Percentiles rank a stretch among this genome's conserved stretches.
Conservation (phyloP, 1,140 invertebrate genomes). For the Halyomorpha halys region DNA sequence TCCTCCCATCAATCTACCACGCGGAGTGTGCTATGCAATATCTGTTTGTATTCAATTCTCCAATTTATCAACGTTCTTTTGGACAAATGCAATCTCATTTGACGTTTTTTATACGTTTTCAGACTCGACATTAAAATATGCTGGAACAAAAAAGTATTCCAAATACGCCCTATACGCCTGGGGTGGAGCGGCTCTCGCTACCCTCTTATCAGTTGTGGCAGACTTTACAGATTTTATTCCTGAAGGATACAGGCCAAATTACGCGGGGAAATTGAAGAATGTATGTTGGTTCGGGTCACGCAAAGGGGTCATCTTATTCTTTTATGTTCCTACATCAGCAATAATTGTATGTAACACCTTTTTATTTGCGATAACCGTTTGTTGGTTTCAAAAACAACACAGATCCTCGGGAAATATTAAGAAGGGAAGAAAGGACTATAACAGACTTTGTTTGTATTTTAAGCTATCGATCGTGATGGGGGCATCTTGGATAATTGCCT, state of each 20-base stretch:
- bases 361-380: slow-evolving; percentile 37
- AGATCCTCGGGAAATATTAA: slow-evolving; percentile 23
- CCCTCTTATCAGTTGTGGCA: not conserved
- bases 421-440: slow-evolving; percentile 29
- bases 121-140: slow-evolving; percentile 35
- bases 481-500: slow-evolving; percentile 41
- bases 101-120: slow-evolving; percentile 26
- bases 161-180: slow-evolving; percentile 29
- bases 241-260: slow-evolving; percentile 25
- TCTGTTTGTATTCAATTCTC: slow-evolving; percentile 29
- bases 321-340: slow-evolving; percentile 36
- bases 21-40: too few species aligned
- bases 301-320: slow-evolving; percentile 35
- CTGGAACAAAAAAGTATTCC: slow-evolving; percentile 30
- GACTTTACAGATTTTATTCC: slow-evolving; percentile 18
- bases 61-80: slow-evolving; percentile 7
- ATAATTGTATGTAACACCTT: slow-evolving; percentile 36
- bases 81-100: slow-evolving; percentile 14
- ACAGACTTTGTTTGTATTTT: slow-evolving; percentile 39
- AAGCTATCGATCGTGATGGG: slow-evolving; percentile 42
- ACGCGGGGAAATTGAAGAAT: slow-evolving; percentile 32
- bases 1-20: too few species aligned
- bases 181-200: not conserved
- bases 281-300: slow-evolving; percentile 36
- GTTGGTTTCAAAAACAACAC: slow-evolving; percentile 30